Percentiles rank a stretch among this genome's conserved stretches.
These are phyloP conservation scores for Peribatodes rhomboidaria DNA, from an alignment of 2,888 invertebrate species.

Conservation along the genomic window DNA sequence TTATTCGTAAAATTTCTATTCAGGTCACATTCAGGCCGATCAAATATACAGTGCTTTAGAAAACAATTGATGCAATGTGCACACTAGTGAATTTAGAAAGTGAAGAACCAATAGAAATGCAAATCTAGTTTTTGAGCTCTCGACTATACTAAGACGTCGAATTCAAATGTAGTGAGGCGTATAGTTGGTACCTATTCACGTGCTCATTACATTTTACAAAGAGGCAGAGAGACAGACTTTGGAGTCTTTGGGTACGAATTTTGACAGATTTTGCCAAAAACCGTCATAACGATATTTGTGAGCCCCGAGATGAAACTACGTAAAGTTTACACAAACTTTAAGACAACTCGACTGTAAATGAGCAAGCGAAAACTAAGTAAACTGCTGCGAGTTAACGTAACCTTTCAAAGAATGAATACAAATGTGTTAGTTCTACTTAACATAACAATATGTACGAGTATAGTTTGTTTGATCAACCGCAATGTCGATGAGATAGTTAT, in stretches of 20 bases:
- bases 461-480: background rate
- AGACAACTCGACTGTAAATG: conserved; percentile 26
- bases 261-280: too few relatives aligned
- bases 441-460: conserved; percentile 7
- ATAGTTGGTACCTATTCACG: background rate
- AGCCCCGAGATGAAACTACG: conserved; percentile 17
- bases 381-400: conserved; percentile 17
- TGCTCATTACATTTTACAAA: too few relatives aligned
- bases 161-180: conserved; percentile 12
- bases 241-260: too few relatives aligned
- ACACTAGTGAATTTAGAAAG: conserved; percentile 20
- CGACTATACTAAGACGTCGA: conserved; percentile 11
- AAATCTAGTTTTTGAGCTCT: conserved; percentile 24
- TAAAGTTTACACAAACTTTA: conserved; percentile 29
- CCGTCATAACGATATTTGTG: background rate
- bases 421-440: conserved; percentile 12
- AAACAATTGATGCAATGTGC: conserved; percentile 17
- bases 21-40: too few relatives aligned
- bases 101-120: conserved; percentile 31
- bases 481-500: background rate
- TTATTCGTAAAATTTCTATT: conserved; percentile 15
- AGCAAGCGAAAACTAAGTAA: conserved; percentile 14
- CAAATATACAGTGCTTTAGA: conserved; percentile 4
- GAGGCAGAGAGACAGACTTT: too few relatives aligned
- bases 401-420: conserved; percentile 16